Evolutionary conservation across 2,113 vertebrate species (phyloP).

Genomic region (Casuarius casuarius): DNA sequence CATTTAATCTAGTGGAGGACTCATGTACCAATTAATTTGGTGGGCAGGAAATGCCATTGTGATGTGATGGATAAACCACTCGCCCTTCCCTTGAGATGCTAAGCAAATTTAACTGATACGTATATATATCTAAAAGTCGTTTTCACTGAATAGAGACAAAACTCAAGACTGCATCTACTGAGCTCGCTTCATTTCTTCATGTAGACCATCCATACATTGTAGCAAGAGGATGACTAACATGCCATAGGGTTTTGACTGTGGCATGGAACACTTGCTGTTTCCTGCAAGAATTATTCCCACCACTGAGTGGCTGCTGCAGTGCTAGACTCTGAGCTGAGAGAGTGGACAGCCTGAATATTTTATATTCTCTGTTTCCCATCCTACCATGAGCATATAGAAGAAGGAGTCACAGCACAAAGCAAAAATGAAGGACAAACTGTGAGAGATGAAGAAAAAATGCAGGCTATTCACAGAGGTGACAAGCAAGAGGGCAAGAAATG

Average conservation of each 20-base stretch:
- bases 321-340: neutral
- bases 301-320: neutral
- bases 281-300: neutral
- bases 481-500: neutral
- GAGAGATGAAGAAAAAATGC: neutral
- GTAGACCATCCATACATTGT: neutral
- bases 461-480: neutral
- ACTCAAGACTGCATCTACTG: neutral
- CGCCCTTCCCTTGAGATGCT: neutral
- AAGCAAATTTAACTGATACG: neutral
- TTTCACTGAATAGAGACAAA: accelerated
- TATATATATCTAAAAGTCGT: no score
- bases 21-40: neutral
- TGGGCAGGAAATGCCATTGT: neutral
- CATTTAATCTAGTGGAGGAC: neutral
- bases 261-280: neutral
- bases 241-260: neutral
- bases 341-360: neutral
- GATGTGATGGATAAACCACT: neutral
- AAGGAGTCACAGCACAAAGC: neutral
- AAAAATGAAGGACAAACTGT: neutral
- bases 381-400: neutral
- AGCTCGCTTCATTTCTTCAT: neutral
- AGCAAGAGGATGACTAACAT: neutral
- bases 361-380: neutral